Percentiles rank a stretch among this genome's conserved stretches.
Evolutionary conservation across 2,113 vertebrate species (phyloP).

Genomic region (Cettia cetti): DNA sequence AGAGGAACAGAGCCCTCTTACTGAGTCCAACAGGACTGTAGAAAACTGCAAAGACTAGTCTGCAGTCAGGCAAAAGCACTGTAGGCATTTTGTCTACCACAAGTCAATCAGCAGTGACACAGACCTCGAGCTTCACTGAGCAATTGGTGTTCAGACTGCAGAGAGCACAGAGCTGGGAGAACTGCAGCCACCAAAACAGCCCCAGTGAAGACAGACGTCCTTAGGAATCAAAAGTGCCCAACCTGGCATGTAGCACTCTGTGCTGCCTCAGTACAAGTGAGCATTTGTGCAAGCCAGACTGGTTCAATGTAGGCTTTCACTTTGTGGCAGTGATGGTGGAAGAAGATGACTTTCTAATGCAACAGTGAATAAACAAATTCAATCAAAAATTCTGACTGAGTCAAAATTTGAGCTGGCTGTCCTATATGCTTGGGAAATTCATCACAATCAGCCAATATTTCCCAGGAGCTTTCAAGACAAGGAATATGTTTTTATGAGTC

Average conservation of each 20-base stretch:
- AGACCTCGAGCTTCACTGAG: neutral
- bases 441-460: neutral
- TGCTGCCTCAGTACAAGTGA: neutral
- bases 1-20: neutral
- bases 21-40: neutral
- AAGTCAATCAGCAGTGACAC: neutral
- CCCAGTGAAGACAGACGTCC: neutral
- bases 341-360: neutral
- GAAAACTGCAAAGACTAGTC: neutral
- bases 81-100: neutral
- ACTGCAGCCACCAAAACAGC: neutral
- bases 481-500: neutral
- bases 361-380: neutral
- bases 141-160: neutral
- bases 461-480: neutral
- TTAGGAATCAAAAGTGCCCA: neutral
- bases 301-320: neutral
- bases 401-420: neutral
- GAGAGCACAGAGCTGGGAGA: neutral
- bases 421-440: neutral
- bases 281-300: neutral
- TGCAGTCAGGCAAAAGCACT: neutral
- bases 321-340: neutral
- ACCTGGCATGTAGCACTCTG: neutral
- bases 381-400: neutral